A percentile compares a stretch with the other conserved stretches of the same genome.
Evolutionary conservation across 1,140 invertebrate genomes (phyloP).

Genomic region (Pomacea maculata): DNA sequence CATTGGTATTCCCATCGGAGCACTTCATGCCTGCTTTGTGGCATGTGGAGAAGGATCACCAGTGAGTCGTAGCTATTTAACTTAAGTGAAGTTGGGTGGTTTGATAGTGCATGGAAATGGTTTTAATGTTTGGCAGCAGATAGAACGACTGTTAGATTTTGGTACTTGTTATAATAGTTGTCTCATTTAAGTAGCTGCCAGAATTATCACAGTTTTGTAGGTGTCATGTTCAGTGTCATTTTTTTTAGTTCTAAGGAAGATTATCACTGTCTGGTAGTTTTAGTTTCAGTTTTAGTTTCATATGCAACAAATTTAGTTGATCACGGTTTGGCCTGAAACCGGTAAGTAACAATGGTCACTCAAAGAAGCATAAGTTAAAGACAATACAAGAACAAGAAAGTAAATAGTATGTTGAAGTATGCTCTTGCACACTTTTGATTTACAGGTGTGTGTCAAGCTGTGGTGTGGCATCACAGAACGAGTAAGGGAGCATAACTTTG

Average conservation of each 20-base stretch:
- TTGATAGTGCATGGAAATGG: background rate
- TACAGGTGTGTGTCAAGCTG: slow-evolving; percentile 24
- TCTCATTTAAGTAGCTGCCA: background rate
- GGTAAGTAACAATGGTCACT: no score
- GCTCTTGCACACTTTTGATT: background rate
- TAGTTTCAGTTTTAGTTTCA: no score
- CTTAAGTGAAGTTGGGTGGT: background rate
- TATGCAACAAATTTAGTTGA: no score
- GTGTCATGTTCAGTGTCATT: no score
- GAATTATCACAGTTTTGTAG: background rate
- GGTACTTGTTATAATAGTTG: background rate
- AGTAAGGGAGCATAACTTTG: slow-evolving; percentile 32
- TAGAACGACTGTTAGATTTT: background rate
- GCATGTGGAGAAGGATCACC: slow-evolving; percentile 25
- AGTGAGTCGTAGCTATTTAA: background rate
- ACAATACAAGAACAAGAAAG: no score
- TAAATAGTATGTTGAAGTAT: no score
- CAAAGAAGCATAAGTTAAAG: no score
- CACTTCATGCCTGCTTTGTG: slow-evolving; percentile 41
- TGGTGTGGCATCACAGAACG: slow-evolving; percentile 40
- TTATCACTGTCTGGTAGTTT: no score
- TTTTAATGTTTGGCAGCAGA: background rate
- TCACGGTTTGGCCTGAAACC: no score
- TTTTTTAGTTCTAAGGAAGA: no score
- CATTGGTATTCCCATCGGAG: slow-evolving; percentile 43